phyloP scores from a whole-genome alignment of 2,797 vertebrate species.

The Onychomys torridus region DNA sequence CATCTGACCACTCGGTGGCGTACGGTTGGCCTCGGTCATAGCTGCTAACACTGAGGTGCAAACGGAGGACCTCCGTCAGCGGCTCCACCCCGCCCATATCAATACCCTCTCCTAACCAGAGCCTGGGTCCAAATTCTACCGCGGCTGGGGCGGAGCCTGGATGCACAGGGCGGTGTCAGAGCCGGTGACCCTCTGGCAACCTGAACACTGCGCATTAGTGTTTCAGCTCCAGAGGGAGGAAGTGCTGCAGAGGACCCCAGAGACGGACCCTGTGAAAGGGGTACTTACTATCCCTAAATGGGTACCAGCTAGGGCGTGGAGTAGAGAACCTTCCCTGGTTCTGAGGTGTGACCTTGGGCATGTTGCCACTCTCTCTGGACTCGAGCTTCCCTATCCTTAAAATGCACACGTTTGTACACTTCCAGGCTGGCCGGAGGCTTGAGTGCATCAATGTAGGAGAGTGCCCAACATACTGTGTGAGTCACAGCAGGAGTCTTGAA shows the following conservation, averaged over 20 bases:
- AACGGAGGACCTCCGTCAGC: not conserved
- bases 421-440: not conserved
- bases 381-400: not conserved
- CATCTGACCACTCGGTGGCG: constrained; percentile 97
- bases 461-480: not conserved
- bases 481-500: not conserved
- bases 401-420: not conserved
- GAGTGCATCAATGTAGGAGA: not conserved
- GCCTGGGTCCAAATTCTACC: not conserved
- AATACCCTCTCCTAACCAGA: not conserved
- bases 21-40: constrained; percentile 96
- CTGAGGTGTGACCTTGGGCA: not conserved
- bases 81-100: not conserved
- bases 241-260: not conserved
- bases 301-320: not conserved
- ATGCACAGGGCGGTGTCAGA: not conserved
- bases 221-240: not conserved
- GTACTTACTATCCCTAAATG: not conserved
- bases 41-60: constrained; percentile 93
- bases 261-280: not conserved
- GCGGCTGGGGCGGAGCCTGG: not conserved
- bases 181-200: not conserved
- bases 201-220: not conserved
- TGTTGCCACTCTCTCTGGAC: not conserved
- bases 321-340: not conserved